Evolutionary conservation across 2,797 vertebrate genomes (phyloP).

Genomic region (Okamejei kenojei): DNA sequence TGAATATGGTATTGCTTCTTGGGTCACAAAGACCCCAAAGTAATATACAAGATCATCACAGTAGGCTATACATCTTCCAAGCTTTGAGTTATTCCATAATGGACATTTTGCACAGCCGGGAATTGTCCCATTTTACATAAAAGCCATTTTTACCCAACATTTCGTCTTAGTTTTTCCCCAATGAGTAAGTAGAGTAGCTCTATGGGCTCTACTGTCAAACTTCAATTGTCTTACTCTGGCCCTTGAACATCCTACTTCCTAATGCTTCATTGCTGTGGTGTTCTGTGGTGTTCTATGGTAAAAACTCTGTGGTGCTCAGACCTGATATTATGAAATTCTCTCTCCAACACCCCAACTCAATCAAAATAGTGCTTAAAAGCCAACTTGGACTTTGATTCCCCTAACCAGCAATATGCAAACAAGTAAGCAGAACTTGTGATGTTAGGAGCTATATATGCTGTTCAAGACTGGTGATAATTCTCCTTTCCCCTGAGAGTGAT

Average conservation of each 20-base stretch:
- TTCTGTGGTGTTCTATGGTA: not conserved
- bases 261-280: not conserved
- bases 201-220: not conserved
- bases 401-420: not conserved
- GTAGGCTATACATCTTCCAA: not conserved
- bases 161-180: no score
- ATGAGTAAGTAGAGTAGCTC: not conserved
- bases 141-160: not conserved
- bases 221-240: not conserved
- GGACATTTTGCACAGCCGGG: not conserved
- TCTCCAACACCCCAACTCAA: not conserved
- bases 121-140: not conserved
- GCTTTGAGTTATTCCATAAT: not conserved
- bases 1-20: not conserved
- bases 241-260: not conserved
- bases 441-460: not conserved
- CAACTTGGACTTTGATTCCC: not conserved
- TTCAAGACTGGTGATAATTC: not conserved
- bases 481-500: not conserved
- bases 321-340: not conserved
- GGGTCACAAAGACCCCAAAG: not conserved
- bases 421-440: not conserved
- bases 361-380: not conserved
- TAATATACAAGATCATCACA: not conserved
- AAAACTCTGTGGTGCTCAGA: no score